Evolutionary conservation across 2,113 vertebrate species (phyloP).

Genomic region (Oplegnathus fasciatus): DNA sequence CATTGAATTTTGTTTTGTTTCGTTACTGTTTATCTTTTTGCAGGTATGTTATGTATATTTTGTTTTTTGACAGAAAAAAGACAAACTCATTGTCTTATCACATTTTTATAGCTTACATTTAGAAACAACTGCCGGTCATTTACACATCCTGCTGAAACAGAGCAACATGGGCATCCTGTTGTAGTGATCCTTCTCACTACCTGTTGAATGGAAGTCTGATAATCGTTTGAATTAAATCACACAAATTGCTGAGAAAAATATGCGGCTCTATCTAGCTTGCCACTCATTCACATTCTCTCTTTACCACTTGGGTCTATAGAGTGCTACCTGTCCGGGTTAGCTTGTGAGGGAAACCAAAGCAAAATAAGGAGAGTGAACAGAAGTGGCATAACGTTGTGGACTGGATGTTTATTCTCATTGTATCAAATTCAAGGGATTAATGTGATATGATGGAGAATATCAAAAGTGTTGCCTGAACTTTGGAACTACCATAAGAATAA

Average conservation of each 20-base stretch:
- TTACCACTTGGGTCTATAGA: not conserved
- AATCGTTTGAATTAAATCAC: not conserved
- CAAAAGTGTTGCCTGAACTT: not conserved
- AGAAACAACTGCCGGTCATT: too few relatives aligned
- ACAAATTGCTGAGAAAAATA: too few relatives aligned
- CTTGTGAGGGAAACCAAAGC: not conserved
- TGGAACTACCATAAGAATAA: not conserved
- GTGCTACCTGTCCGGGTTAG: not conserved
- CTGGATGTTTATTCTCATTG: not conserved
- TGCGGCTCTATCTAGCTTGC: too few relatives aligned
- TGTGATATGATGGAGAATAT: not conserved
- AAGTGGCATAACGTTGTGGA: not conserved
- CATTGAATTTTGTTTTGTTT: not conserved
- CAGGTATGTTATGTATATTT: not conserved
- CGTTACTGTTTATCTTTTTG: not conserved
- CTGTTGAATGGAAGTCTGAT: not conserved
- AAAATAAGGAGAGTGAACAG: not conserved
- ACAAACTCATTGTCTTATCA: not conserved
- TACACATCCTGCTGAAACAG: not conserved
- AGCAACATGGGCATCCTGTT: not conserved
- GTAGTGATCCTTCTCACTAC: not conserved
- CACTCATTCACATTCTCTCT: too few relatives aligned
- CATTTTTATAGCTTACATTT: too few relatives aligned
- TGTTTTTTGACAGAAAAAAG: not conserved
- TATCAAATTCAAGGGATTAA: not conserved